Conservation (phyloP, 2,888 invertebrate genomes). For the Eupithecia centaureata region DNA sequence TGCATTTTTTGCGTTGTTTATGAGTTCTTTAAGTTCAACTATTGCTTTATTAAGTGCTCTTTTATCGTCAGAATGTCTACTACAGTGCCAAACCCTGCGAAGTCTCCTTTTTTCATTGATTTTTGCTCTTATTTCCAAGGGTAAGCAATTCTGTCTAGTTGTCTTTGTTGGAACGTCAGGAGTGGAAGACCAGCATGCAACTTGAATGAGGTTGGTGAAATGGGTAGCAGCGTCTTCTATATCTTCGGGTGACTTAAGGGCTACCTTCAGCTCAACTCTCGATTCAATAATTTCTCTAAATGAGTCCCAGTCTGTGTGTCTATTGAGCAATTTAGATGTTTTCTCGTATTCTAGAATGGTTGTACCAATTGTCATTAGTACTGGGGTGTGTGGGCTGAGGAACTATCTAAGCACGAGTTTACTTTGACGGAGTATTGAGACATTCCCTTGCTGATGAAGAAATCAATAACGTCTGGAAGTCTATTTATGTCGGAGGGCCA, state of each 20-base stretch:
- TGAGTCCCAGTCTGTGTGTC: no score
- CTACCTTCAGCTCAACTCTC: no score
- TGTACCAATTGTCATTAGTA: background rate
- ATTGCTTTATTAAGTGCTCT: background rate
- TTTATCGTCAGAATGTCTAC: background rate
- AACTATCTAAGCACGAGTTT: background rate
- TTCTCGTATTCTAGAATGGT: no score
- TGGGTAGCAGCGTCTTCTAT: background rate
- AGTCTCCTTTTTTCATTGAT: slow-evolving; percentile 9
- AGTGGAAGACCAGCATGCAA: background rate
- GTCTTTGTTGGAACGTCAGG: background rate
- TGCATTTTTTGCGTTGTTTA: background rate
- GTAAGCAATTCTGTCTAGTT: background rate
- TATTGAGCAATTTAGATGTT: no score
- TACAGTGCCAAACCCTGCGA: background rate
- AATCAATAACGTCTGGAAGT: no score
- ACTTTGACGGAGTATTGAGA: background rate
- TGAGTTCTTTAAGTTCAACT: background rate
- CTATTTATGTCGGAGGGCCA: no score
- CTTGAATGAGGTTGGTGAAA: background rate
- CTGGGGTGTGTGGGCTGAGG: background rate
- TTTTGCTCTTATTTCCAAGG: background rate
- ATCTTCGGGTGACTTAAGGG: background rate
- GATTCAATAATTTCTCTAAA: no score
- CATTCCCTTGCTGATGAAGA: background rate